A percentile compares a stretch with the other conserved stretches of the same genome.
Evolutionary conservation across 2,797 vertebrate species (phyloP).

Genomic region (Urosaurus nigricauda): DNA sequence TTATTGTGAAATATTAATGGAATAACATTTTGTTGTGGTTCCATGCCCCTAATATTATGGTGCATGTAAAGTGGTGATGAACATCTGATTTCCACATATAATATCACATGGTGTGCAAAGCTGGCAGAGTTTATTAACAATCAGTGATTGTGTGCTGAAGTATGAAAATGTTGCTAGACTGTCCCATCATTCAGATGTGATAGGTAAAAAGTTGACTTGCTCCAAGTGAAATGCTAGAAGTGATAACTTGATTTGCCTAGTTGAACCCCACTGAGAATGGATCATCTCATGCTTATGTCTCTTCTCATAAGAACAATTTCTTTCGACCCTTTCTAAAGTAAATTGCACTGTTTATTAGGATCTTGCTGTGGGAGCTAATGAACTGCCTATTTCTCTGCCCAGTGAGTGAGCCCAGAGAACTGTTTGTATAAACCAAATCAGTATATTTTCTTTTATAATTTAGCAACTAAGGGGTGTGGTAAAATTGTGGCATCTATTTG

Average conservation of each 20-base stretch:
- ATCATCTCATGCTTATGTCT: conserved; percentile 31
- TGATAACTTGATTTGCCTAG: conserved; percentile 39
- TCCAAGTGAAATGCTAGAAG: neutral
- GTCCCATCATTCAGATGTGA: neutral
- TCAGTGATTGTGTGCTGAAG: neutral
- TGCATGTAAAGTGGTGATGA: neutral
- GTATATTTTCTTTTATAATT: conserved; percentile 37
- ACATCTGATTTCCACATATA: neutral
- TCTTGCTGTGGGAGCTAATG: conserved; percentile 45
- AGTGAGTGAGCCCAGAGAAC: conserved; percentile 47
- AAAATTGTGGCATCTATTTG: conserved; percentile 31
- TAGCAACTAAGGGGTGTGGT: conserved; percentile 27
- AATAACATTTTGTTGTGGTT: neutral
- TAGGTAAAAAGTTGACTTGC: neutral
- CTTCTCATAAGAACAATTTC: conserved; percentile 36
- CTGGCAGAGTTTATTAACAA: neutral
- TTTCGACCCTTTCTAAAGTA: conserved; percentile 47
- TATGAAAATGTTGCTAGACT: neutral
- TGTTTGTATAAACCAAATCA: conserved; percentile 35
- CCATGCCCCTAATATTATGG: neutral
- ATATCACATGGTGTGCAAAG: neutral
- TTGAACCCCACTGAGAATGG: conserved; percentile 44
- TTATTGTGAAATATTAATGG: neutral
- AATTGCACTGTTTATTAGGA: conserved; percentile 6
- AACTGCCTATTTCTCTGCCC: conserved; percentile 36